Percentiles rank a stretch among this genome's conserved stretches.
Conservation (phyloP, 2,797 vertebrate species). For the Lerista edwardsae region DNA sequence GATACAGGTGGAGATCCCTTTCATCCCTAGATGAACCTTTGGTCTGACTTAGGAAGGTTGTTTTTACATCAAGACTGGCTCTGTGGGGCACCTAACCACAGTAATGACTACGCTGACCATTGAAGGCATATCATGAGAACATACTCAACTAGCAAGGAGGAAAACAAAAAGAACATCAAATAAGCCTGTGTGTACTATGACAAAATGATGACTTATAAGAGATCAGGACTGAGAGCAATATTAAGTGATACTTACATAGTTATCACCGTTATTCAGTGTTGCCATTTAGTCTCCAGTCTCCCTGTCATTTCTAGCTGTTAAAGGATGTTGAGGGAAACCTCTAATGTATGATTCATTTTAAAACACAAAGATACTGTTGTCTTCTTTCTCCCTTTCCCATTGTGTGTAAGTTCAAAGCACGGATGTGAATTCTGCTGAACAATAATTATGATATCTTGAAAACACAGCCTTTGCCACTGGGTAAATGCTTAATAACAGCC, state of each 20-base stretch:
- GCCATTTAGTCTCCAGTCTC: constrained; percentile 53
- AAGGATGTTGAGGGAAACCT: constrained; percentile 45
- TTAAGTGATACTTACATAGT: constrained; percentile 57
- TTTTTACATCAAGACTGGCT: too few species aligned
- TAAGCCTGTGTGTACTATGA: not conserved
- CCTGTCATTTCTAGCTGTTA: constrained; percentile 41
- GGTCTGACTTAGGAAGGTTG: too few species aligned
- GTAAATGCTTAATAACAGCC: constrained; percentile 43
- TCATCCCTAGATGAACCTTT: too few species aligned
- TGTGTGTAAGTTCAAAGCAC: constrained; percentile 56
- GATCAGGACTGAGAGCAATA: constrained; percentile 47
- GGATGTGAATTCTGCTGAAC: constrained; percentile 57
- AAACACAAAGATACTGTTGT: constrained; percentile 22
- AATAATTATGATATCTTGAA: constrained; percentile 53
- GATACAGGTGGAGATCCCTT: too few species aligned
- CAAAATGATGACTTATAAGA: constrained; percentile 51
- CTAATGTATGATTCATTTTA: constrained; percentile 55
- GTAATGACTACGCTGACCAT: too few species aligned
- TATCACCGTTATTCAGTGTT: constrained; percentile 50
- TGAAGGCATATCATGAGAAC: too few species aligned
- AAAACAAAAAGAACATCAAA: not conserved
- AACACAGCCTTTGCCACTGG: constrained; percentile 55
- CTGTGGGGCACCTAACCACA: too few species aligned
- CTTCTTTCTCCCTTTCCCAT: constrained; percentile 56
- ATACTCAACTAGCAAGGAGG: not conserved